These are phyloP conservation scores for Leuctra nigra DNA, from an alignment of 2,888 invertebrate genomes.

Conservation along the genomic window DNA sequence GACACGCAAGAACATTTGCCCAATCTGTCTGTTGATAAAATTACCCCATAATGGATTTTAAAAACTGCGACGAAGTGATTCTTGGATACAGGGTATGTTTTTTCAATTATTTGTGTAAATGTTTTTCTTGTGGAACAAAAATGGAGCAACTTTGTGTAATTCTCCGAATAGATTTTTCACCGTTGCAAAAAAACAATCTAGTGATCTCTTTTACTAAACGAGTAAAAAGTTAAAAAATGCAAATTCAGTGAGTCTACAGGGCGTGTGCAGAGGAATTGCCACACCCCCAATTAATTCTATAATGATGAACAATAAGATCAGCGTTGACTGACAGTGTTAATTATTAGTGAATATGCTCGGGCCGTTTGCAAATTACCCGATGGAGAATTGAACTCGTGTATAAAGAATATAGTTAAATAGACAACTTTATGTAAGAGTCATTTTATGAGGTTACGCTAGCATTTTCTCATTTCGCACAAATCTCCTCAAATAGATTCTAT, in stretches of 20 bases:
- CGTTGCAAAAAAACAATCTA: conserved; percentile 25
- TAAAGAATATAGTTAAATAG: not conserved
- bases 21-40: conserved; percentile 26
- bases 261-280: too few species aligned
- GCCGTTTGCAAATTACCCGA: too few species aligned
- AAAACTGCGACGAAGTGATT: conserved; percentile 48
- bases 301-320: conserved; percentile 23
- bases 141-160: conserved; percentile 26
- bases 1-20: conserved; percentile 25
- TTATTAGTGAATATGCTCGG: not conserved
- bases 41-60: conserved; percentile 25
- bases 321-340: not conserved
- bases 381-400: not conserved
- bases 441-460: not conserved
- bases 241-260: conserved; percentile 23
- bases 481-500: not conserved
- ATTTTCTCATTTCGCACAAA: not conserved
- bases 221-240: conserved; percentile 15
- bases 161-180: conserved; percentile 30
- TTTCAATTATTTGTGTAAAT: conserved; percentile 75
- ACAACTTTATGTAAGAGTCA: too few species aligned
- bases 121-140: conserved; percentile 30
- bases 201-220: conserved; percentile 26
- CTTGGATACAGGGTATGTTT: conserved; percentile 92
- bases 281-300: too few species aligned